phyloP scores from a whole-genome alignment of 2,113 vertebrate genomes.

The Elachura formosa region DNA sequence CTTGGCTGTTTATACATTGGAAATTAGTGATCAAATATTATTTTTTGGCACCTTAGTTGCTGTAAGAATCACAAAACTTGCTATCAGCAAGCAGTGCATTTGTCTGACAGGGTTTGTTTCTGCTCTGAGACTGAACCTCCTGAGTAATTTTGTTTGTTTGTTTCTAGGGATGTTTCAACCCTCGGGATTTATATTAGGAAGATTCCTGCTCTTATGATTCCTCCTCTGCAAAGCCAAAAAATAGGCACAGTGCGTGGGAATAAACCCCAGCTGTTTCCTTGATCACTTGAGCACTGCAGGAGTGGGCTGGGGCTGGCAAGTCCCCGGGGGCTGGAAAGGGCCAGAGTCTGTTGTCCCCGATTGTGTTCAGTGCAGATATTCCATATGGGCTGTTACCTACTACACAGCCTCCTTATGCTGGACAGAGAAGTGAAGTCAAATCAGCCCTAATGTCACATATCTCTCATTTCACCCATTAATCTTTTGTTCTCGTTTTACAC shows the following conservation, averaged over 20 bases:
- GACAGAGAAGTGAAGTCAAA: not conserved
- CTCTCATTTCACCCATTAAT: not conserved
- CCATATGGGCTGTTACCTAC: not conserved
- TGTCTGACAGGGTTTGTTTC: not conserved
- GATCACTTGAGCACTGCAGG: not conserved
- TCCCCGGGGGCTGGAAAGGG: not conserved
- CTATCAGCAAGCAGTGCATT: not conserved
- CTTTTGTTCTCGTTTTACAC: not conserved
- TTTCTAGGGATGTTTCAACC: not conserved
- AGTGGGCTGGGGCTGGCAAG: not conserved
- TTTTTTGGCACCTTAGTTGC: not conserved
- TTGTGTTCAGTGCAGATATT: not conserved
- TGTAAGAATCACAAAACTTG: not conserved
- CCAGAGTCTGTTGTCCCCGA: not conserved
- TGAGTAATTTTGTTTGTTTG: not conserved
- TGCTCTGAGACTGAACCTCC: not conserved
- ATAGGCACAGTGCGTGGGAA: not conserved
- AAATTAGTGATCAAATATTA: not conserved
- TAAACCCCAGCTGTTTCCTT: not conserved
- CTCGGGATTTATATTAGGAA: not conserved
- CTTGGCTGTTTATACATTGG: not conserved
- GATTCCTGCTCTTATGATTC: not conserved
- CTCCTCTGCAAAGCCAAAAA: constrained; percentile 1
- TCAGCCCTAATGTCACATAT: not conserved
- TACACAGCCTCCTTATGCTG: not conserved